Evolutionary conservation across 37 sponge, comb jelly and placozoan genomes (phyloP).

Genomic region (Amphimedon queenslandica): DNA sequence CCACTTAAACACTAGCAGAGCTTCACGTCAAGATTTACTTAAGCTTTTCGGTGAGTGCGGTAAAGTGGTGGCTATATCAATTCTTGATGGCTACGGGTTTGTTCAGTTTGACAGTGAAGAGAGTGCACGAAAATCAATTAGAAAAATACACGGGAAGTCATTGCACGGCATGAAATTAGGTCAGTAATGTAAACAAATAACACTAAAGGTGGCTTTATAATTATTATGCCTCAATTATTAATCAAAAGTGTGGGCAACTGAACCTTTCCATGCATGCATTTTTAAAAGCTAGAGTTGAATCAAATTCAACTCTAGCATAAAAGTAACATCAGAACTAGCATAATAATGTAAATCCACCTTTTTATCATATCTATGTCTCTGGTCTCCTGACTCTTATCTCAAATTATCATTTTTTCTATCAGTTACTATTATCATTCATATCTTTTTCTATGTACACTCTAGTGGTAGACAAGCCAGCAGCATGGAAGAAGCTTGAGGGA

Average conservation of each 20-base stretch:
- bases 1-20: constrained; percentile 37
- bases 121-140: constrained; percentile 34
- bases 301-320: no score
- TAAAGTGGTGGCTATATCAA: constrained; percentile 17
- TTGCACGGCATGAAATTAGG: constrained; percentile 51
- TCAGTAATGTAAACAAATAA: no score
- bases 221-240: no score
- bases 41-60: constrained; percentile 41
- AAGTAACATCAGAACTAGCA: no score
- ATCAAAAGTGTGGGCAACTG: no score
- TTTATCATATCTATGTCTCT: no score
- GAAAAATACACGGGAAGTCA: constrained; percentile 22
- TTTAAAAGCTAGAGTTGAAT: no score
- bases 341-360: no score
- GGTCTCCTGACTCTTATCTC: no score
- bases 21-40: constrained; percentile 4
- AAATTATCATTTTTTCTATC: no score
- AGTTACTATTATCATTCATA: not conserved
- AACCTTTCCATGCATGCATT: no score
- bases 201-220: no score
- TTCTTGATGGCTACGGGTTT: constrained; percentile 64
- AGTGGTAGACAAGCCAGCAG: constrained; percentile 56
- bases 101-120: constrained; percentile 51
- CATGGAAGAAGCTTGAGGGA: constrained; percentile 33
- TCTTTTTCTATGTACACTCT: not conserved